Percentiles rank a stretch among this genome's conserved stretches.
These are phyloP conservation scores for Zaprionus gabonicus DNA, from an alignment of 1,140 invertebrate species.

Conservation along the genomic window DNA sequence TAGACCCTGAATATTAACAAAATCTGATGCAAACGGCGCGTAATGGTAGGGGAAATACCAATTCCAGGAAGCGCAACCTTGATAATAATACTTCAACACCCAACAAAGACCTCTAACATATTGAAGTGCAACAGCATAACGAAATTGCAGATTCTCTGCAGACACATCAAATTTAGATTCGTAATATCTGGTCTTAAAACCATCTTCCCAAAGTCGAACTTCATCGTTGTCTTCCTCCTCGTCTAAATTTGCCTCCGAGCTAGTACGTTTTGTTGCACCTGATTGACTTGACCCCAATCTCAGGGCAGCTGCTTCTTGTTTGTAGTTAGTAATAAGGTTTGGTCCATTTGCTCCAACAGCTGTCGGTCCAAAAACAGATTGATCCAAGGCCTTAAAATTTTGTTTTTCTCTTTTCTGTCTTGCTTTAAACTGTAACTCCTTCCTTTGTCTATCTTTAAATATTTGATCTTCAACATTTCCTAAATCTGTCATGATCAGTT, in stretches of 20 bases:
- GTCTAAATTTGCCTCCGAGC: conserved; percentile 69
- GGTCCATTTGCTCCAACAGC: conserved; percentile 85
- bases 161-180: conserved; percentile 97
- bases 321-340: conserved; percentile 86
- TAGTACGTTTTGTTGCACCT: conserved; percentile 84
- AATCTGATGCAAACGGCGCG: conserved; percentile 99
- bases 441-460: conserved; percentile 95
- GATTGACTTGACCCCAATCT: conserved; percentile 77
- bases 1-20: conserved; percentile 94
- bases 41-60: conserved; percentile 99
- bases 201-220: conserved; percentile 98
- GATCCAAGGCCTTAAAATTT: conserved; percentile 60
- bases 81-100: conserved; percentile 99
- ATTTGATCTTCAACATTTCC: conserved; percentile 99
- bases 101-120: conserved; percentile 98
- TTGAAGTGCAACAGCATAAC: conserved; percentile 95
- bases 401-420: conserved; percentile 88
- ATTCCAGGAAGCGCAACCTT: conserved; percentile 99
- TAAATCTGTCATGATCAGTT: conserved; percentile 96
- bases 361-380: conserved; percentile 89
- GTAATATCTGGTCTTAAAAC: conserved; percentile 99
- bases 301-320: conserved; percentile 89
- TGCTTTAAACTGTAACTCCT: conserved; percentile 92
- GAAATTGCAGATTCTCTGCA: conserved; percentile 92
- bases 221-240: conserved; percentile 91